Evolutionary conservation across 2,797 vertebrate species (phyloP), one percentile per base, ranked within the genome.

Genomic region (Oreochromis grahami): DNA sequence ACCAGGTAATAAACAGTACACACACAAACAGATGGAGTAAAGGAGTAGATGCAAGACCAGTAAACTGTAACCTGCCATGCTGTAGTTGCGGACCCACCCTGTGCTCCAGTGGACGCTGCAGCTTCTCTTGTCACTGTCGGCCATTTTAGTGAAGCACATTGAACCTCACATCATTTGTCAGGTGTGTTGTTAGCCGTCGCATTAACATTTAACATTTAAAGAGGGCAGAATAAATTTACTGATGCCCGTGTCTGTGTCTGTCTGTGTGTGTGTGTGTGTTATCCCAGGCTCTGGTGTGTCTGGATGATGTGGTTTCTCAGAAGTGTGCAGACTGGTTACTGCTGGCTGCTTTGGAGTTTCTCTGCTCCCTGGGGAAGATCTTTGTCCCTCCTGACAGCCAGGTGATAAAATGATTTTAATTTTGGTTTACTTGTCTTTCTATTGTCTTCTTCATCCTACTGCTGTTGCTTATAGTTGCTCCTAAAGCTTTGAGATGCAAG

Each of bases 331-430:
- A 98, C 84, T 91, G 97, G 0, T 83, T 98, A 81, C 88, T 96
- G 56, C 92, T 98, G 77, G 96, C 97, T n/a, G 82, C 94, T 60
- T 92, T 97, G 84, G 96, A 97, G 83, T 98, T 98, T 88, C 92
- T 98, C 24, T 96, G 96, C 68, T 97, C 97, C 6, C 84, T 99
- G 60, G 98, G 98, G 78, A 98, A 96, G 89, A 88, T 97, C 41
- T 96, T 96, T 79, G 88, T 99, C 60, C 96, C 97, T 76, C 91
- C 91, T 26, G 96, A 97, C 82, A 90, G 93, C 85, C 98, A 99
- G 98, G 98, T 99, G 83, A 80, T 41, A 12, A 78, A 78, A 26
- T 26, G 9, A 77, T 58, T 15, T 81, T 15, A 19, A 32, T 50
- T 15, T 79, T 36, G 4, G 32, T 14, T 51, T 7, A 26, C 2